Percentiles rank a stretch among this genome's conserved stretches.
Conservation (phyloP, 2,797 vertebrate species). For the Alca torda region DNA sequence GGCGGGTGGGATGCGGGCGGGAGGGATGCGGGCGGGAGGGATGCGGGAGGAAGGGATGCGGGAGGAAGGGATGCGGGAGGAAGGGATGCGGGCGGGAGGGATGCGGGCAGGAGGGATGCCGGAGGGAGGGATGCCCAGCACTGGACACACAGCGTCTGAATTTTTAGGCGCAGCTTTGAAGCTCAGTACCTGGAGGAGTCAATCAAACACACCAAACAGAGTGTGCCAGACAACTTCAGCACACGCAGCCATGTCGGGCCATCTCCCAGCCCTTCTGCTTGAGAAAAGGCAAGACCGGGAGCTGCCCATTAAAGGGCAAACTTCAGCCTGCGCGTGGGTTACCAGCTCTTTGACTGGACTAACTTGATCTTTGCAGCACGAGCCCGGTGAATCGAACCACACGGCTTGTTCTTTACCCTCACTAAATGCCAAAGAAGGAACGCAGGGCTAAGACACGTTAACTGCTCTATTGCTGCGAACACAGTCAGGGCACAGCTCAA, state of each 20-base stretch:
- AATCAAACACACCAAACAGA: neutral
- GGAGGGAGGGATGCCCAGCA: neutral
- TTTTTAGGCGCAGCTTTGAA: neutral
- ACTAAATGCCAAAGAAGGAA: neutral
- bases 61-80: too few relatives aligned
- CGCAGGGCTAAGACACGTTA: neutral
- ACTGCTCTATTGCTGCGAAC: neutral
- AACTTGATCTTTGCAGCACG: neutral
- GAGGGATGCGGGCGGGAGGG: neutral
- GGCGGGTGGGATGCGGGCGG: too few relatives aligned
- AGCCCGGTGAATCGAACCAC: neutral
- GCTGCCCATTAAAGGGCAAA: neutral
- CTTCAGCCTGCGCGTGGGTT: neutral
- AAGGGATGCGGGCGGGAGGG: neutral
- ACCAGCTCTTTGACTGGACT: neutral
- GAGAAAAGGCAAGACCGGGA: neutral
- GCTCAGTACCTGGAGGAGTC: neutral
- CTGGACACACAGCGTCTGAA: neutral
- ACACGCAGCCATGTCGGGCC: rapidly evolving
- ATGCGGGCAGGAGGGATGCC: too few relatives aligned
- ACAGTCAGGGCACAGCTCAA: neutral
- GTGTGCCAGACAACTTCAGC: neutral
- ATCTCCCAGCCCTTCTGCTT: neutral
- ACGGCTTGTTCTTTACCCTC: neutral
- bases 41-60: neutral